Evolutionary conservation across 2,797 vertebrate species (phyloP), one percentile per base, ranked within the genome.

Genomic region (Mionectes olivaceus): DNA sequence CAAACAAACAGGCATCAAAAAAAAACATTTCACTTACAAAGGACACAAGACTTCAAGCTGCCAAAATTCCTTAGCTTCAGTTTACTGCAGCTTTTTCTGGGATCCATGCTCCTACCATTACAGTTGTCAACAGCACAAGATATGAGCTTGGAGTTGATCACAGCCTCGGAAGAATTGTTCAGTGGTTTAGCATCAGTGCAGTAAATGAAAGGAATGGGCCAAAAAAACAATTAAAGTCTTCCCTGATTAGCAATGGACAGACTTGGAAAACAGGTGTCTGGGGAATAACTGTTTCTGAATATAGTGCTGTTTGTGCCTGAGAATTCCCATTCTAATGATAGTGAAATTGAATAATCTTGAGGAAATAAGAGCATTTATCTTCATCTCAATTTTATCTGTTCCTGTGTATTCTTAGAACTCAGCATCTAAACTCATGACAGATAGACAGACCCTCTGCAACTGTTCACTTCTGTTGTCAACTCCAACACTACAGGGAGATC

Each of bases 371-470:
- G 0, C 49, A 49, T 93, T 74, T 87, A 57, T 92, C 90, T 95
- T 92, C 59, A 89, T 70, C 75, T 77, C 78, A 46, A 3, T 95
- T 89, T 64, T 30, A 53, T 60, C 71, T 93, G 33, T 73, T 74
- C 67, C n/a, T 64, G 41, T 67, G 47, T 57, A 83, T 89, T 76
- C 77, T 80, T 82, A 19, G 79, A 83, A 39, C 33, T 67, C 44
- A 53, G 44, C 44, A 67, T 43, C 81, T 94, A 57, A 89, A 92
- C 79, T 79, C 35, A 32, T 60, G 86, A 84, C 81, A 94, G 87
- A 83, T 25, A 79, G 43, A 73, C 69, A 79, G 43, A 73, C 69
- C 90, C 44, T 78, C 67, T 52, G 55, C 23, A 43, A 30, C 55
- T 84, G 32, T 56, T 94, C 44, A 10, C 55, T 74, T n/a, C 64